These are phyloP conservation scores for Bellardia pandia DNA, from an alignment of 2,888 invertebrate genomes.

Conservation along the genomic window DNA sequence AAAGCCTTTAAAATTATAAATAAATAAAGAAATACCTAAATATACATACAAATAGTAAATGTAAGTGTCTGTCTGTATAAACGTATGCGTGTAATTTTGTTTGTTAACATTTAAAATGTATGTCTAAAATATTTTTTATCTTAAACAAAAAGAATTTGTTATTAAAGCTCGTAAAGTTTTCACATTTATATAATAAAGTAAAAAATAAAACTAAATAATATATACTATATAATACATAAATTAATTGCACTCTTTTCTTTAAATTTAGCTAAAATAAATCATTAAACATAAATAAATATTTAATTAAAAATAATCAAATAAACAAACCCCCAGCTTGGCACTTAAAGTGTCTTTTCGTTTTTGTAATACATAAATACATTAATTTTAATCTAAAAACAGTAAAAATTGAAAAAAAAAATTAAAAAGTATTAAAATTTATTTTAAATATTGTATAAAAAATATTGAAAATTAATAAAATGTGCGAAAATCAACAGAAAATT, in stretches of 20 bases:
- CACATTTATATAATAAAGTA: conserved; percentile 26
- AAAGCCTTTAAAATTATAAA: conserved; percentile 64
- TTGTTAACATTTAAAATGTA: conserved; percentile 71
- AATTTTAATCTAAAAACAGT: conserved; percentile 12
- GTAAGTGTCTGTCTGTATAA: conserved; percentile 61
- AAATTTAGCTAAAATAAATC: conserved; percentile 67
- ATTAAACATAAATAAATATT: conserved; percentile 47
- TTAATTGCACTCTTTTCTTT: conserved; percentile 54
- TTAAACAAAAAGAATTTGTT: conserved; percentile 47
- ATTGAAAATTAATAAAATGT: conserved; percentile 23
- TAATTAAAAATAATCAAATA: conserved; percentile 37
- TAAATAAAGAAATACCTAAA: conserved; percentile 5
- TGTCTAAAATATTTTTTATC: conserved; percentile 67
- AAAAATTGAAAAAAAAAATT: conserved; percentile 13
- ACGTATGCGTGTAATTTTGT: conserved; percentile 66
- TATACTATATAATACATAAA: conserved; percentile 27
- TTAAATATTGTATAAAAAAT: conserved; percentile 62
- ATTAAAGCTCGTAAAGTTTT: conserved; percentile 56
- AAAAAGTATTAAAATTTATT: conserved; percentile 33
- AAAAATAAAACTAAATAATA: background rate
- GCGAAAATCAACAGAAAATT: conserved; percentile 40
- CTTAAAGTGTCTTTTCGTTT: conserved; percentile 60
- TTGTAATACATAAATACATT: conserved; percentile 35
- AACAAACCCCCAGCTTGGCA: conserved; percentile 60
- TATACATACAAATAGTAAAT: conserved; percentile 22